A percentile compares a stretch with the other conserved stretches of the same genome.
Conservation (phyloP, 2,888 invertebrate genomes). For the Brachyptera putata region DNA sequence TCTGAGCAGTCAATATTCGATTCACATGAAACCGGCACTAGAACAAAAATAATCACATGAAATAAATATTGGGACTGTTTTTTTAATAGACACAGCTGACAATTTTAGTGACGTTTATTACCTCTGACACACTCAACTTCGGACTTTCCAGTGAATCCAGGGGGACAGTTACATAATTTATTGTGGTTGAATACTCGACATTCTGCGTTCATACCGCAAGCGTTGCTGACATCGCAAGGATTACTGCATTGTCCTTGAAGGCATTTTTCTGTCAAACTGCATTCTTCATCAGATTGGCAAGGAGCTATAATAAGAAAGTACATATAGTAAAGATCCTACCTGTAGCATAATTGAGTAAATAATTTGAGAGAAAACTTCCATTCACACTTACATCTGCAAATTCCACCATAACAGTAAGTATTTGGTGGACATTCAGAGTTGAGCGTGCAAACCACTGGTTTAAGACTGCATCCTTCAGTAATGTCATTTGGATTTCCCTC, state of each 20-base stretch:
- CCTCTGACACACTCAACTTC: slow-evolving; percentile 80
- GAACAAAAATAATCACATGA: slow-evolving; percentile 33
- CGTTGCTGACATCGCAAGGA: slow-evolving; percentile 68
- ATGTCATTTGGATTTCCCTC: slow-evolving; percentile 70
- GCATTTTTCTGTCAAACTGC: slow-evolving; percentile 73
- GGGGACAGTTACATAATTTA: slow-evolving; percentile 77
- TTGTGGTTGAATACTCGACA: slow-evolving; percentile 68
- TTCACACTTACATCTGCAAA: slow-evolving; percentile 77
- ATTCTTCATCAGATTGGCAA: slow-evolving; percentile 75
- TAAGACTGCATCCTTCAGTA: slow-evolving; percentile 67
- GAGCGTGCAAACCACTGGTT: slow-evolving; percentile 65
- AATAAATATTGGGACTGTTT: not conserved
- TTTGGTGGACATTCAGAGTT: slow-evolving; percentile 71
- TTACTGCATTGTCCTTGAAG: slow-evolving; percentile 75
- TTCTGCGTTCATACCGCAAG: slow-evolving; percentile 80
- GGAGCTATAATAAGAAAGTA: slow-evolving; percentile 56
- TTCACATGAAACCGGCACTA: slow-evolving; percentile 74
- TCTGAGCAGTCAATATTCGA: slow-evolving; percentile 63
- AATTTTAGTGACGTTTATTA: slow-evolving; percentile 44
- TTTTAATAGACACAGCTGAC: not conserved
- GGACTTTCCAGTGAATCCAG: slow-evolving; percentile 80
- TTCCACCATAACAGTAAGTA: slow-evolving; percentile 74
- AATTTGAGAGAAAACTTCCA: too few species aligned
- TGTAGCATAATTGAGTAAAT: slow-evolving; percentile 4
- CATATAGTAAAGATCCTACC: slow-evolving; percentile 19